Evolutionary conservation across 2,888 invertebrate species (phyloP), one percentile per base, ranked within the genome.

Genomic region (Euplagia quadripunctaria): DNA sequence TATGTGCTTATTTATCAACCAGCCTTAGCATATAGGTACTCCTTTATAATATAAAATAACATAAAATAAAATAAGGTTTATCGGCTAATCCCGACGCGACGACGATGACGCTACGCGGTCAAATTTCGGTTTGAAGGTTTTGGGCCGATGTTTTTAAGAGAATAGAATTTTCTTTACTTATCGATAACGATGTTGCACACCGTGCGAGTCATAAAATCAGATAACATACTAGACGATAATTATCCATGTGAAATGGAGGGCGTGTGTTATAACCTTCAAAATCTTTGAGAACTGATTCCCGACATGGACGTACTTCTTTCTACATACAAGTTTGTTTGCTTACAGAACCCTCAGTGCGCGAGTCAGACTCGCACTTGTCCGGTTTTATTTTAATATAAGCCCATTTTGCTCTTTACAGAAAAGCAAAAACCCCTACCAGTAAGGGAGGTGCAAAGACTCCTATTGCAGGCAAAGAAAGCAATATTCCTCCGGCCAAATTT

Each of bases 361-460:
- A 31, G 31, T 31, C 31, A 31, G 31, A 31, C 31, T 31, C 31
- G 31, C 31, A 31, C 7, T 14, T 14, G 12, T 14, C 1, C 1
- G 3, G 5, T 12, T 12, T 6, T 31, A 12, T 31, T 31, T 31
- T 6, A 31, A 61, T 1, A 61, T 43, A 31, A 16, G 16, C 6
- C 17, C 5, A 51, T 8, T 49, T 63, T 63, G n/a, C 4, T 31
- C 6, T 70, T 49, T 8, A 51, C 51, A 94, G 94, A 78, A 94
- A 92, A 88, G 16, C 69, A 20, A 1, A 83, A 75, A 72, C 85
- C 7, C 92, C 90, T 79, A 89, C 88, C 77, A 87, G 92, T 43
- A 93, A 91, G 82, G 68, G 42, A 71, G 16, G 80, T 72, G 66
- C 83, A 16, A 79, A 79, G 61, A 85, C 89, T 77, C 46, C 82